Evolutionary conservation across 2,888 invertebrate species (phyloP).

Genomic region (Zygogramma bicolorata): DNA sequence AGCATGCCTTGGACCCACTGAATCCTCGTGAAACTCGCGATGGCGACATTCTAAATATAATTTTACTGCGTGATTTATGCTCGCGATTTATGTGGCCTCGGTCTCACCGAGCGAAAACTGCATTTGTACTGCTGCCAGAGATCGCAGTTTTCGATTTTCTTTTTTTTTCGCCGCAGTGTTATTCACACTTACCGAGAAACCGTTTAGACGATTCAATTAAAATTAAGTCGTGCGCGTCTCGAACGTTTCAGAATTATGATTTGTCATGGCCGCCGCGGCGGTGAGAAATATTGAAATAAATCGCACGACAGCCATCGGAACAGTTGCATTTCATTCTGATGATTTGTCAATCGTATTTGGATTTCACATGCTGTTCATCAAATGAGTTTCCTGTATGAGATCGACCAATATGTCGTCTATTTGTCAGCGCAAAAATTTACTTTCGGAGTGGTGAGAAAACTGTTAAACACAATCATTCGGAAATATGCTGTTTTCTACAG

Average conservation of each 20-base stretch:
- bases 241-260: slow-evolving; percentile 11
- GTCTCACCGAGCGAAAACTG: not conserved
- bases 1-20: not conserved
- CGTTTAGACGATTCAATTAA: slow-evolving; percentile 44
- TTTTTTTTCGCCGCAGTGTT: slow-evolving; percentile 25
- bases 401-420: too few relatives aligned
- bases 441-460: too few relatives aligned
- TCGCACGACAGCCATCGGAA: not conserved
- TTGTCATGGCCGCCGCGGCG: slow-evolving; percentile 17
- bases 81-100: slow-evolving; percentile 8
- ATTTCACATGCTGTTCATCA: too few relatives aligned
- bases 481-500: too few relatives aligned
- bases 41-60: slow-evolving; percentile 21
- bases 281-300: not conserved
- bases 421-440: too few relatives aligned
- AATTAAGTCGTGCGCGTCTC: slow-evolving; percentile 35
- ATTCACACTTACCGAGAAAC: slow-evolving; percentile 41
- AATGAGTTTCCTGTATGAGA: too few relatives aligned
- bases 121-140: slow-evolving; percentile 1
- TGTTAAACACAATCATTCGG: too few relatives aligned
- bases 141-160: not conserved
- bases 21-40: not conserved
- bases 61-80: slow-evolving; percentile 15
- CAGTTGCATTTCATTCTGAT: not conserved
- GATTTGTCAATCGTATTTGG: too few relatives aligned